phyloP scores from a whole-genome alignment of 2,797 vertebrate species.

The Falco rusticolus region DNA sequence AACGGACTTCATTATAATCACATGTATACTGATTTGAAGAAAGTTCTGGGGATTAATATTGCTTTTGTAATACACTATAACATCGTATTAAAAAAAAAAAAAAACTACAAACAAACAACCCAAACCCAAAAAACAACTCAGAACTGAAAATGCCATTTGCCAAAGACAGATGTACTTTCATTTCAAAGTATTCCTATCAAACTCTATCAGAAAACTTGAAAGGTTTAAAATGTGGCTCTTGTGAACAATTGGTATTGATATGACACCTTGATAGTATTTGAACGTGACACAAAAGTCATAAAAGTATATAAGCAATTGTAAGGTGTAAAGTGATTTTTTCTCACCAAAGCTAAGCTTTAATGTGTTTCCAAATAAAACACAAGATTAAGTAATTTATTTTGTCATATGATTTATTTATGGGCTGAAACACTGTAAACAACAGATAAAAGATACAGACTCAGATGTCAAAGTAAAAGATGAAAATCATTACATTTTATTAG shows the following conservation, averaged over 20 bases:
- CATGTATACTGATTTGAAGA: constrained; percentile 44
- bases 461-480: constrained; percentile 77
- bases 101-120: background rate
- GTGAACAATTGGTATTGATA: constrained; percentile 71
- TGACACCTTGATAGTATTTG: constrained; percentile 71
- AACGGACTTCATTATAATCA: constrained; percentile 32
- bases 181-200: constrained; percentile 68
- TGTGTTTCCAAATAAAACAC: constrained; percentile 77
- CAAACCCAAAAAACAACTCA: background rate
- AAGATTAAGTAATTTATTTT: constrained; percentile 80
- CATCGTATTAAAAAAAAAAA: constrained; percentile 30
- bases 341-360: constrained; percentile 69
- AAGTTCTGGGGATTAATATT: constrained; percentile 64
- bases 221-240: constrained; percentile 72
- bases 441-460: constrained; percentile 74
- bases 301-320: constrained; percentile 70
- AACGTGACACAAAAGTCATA: constrained; percentile 67
- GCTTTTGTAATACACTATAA: constrained; percentile 27
- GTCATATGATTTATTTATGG: constrained; percentile 77
- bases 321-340: constrained; percentile 70
- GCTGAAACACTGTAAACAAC: constrained; percentile 74
- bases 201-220: constrained; percentile 71
- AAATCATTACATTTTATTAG: constrained; percentile 80
- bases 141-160: constrained; percentile 53
- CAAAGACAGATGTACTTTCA: constrained; percentile 66